These are phyloP conservation scores for Laticauda laticaudata DNA, from an alignment of 2,113 vertebrate genomes.

Conservation along the genomic window DNA sequence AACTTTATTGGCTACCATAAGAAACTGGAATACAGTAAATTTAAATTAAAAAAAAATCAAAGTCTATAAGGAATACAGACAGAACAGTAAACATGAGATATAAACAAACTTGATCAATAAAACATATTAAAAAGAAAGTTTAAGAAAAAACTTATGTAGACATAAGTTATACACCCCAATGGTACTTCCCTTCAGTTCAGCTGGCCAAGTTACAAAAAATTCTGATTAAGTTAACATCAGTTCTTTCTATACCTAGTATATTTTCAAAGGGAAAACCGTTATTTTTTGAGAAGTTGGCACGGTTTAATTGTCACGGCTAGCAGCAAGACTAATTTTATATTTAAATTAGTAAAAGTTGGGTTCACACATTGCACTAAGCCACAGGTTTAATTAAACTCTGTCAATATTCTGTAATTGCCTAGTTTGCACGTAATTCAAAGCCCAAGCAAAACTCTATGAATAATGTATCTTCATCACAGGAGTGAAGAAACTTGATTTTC, in stretches of 20 bases:
- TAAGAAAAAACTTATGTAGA: not conserved
- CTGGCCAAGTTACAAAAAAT: conserved; percentile 12
- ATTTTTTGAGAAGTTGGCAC: not conserved
- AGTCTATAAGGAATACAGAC: not conserved
- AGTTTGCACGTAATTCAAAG: not conserved
- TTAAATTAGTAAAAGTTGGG: not conserved
- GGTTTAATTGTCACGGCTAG: not conserved
- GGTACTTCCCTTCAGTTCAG: conserved; percentile 4
- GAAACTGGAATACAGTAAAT: conserved; percentile 28
- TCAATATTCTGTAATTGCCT: not conserved
- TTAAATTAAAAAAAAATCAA: conserved; percentile 1
- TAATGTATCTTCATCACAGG: not conserved
- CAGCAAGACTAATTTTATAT: not conserved
- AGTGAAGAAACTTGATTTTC: not conserved
- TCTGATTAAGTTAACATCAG: not conserved
- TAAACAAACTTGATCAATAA: conserved; percentile 2
- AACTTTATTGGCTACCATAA: conserved; percentile 31
- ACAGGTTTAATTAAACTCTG: not conserved
- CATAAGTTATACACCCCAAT: not conserved
- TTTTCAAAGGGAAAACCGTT: not conserved
- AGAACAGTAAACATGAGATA: conserved; percentile 13
- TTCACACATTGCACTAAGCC: not conserved
- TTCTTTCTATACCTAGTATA: not conserved
- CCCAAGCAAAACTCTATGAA: not conserved
- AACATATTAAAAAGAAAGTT: conserved; percentile 11